Conservation (phyloP, 2,113 vertebrate genomes). For the Kryptolebias marmoratus region DNA sequence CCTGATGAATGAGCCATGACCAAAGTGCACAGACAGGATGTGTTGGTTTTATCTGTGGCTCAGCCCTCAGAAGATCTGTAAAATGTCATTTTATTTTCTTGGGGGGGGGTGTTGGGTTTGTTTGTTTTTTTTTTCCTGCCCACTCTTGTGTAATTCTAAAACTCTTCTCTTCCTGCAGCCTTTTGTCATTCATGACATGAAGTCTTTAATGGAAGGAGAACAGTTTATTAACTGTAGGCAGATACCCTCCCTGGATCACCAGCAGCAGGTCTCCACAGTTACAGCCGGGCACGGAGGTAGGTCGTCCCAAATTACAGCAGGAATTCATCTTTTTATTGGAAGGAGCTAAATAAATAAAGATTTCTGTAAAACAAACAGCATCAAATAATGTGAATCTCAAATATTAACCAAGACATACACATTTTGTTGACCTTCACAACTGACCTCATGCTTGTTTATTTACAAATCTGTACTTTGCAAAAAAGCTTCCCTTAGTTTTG, state of each 20-base stretch:
- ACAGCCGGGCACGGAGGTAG: constrained; percentile 70
- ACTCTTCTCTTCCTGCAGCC: constrained; percentile 78
- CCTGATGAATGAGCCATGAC: constrained; percentile 17
- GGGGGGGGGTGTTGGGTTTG: not conserved
- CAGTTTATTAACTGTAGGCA: constrained; percentile 93
- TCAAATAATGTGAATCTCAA: not conserved
- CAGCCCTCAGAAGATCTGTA: constrained; percentile 18
- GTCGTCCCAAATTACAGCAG: constrained; percentile 5
- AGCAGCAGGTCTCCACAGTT: constrained; percentile 68
- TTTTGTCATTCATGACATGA: constrained; percentile 98
- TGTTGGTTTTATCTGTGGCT: constrained; percentile 14
- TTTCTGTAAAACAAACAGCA: no score
- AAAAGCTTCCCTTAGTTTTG: no score
- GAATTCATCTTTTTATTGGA: not conserved
- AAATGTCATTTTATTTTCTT: not conserved
- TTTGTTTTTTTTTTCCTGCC: not conserved
- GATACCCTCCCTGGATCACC: constrained; percentile 78
- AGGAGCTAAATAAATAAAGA: no score
- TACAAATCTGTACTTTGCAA: no score
- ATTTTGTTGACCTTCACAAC: not conserved
- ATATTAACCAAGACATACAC: not conserved
- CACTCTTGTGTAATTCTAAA: not conserved
- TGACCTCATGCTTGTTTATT: no score
- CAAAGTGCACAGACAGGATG: constrained; percentile 7
- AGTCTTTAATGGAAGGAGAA: constrained; percentile 94